A percentile compares a stretch with the other conserved stretches of the same genome.
phyloP scores from a whole-genome alignment of 2,797 vertebrate species.

The Helostoma temminkii region DNA sequence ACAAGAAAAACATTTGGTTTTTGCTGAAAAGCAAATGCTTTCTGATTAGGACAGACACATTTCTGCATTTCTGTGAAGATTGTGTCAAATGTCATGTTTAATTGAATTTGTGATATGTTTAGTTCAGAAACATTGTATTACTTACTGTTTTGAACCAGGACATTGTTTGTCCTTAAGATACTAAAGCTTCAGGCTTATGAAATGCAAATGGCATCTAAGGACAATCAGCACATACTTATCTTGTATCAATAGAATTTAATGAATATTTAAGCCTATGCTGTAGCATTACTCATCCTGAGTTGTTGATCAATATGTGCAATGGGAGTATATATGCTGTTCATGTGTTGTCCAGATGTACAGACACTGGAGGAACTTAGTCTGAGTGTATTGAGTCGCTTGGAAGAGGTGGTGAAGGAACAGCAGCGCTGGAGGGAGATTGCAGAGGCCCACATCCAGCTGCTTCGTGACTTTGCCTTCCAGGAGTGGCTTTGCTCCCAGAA shows the following conservation, averaged over 20 bases:
- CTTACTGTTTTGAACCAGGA: slow-evolving; percentile 13
- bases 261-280: background rate
- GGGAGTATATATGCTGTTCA: slow-evolving; percentile 35
- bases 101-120: slow-evolving; percentile 9
- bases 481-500: slow-evolving; percentile 89
- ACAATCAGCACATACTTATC: slow-evolving; percentile 37
- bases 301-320: slow-evolving; percentile 20
- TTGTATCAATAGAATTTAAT: slow-evolving; percentile 24
- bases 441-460: slow-evolving; percentile 84
- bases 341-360: slow-evolving; percentile 84
- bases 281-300: slow-evolving; percentile 32
- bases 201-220: slow-evolving; percentile 6
- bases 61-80: slow-evolving; percentile 21
- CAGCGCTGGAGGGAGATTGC: slow-evolving; percentile 83
- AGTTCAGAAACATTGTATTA: slow-evolving; percentile 13
- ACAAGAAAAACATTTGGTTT: background rate
- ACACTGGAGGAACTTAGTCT: slow-evolving; percentile 88
- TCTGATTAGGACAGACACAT: background rate
- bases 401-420: slow-evolving; percentile 85
- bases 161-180: slow-evolving; percentile 11
- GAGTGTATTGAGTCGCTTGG: slow-evolving; percentile 83
- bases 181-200: slow-evolving; percentile 18
- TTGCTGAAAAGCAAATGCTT: background rate
- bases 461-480: slow-evolving; percentile 88
- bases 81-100: background rate